Evolutionary conservation across 2,888 invertebrate genomes (phyloP).

Genomic region (Scelioninae gen. 2): DNA sequence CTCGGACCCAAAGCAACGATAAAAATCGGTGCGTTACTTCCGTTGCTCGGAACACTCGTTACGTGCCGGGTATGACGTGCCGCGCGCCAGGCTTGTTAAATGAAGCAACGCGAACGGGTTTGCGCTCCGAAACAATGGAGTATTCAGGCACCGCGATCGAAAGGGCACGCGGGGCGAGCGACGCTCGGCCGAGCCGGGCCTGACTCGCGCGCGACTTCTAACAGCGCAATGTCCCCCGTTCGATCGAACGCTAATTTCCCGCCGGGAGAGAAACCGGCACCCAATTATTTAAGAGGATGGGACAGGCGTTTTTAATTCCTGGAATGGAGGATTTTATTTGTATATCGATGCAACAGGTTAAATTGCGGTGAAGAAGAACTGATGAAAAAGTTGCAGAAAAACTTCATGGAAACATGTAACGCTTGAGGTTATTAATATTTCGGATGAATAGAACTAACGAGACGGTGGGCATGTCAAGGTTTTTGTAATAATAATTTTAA

Average conservation of each 20-base stretch:
- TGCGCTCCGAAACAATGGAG: constrained; percentile 67
- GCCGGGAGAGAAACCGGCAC: constrained; percentile 55
- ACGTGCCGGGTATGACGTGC: constrained; percentile 63
- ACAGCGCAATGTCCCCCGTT: constrained; percentile 55
- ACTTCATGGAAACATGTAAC: no score
- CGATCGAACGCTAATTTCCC: constrained; percentile 65
- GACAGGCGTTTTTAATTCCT: no score
- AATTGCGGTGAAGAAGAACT: no score
- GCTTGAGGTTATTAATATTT: no score
- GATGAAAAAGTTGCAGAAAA: no score
- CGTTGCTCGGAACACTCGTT: constrained; percentile 63
- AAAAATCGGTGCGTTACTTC: constrained; percentile 62
- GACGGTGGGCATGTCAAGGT: no score
- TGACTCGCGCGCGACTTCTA: constrained; percentile 43
- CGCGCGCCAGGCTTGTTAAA: constrained; percentile 65
- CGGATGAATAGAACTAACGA: no score
- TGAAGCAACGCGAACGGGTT: constrained; percentile 62
- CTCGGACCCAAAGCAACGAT: constrained; percentile 37
- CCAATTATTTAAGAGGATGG: constrained; percentile 71
- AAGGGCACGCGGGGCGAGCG: constrained; percentile 62
- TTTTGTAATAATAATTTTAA: no score
- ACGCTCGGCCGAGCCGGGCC: constrained; percentile 56
- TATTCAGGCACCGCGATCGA: constrained; percentile 63
- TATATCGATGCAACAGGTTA: no score
- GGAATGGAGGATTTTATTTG: no score